Percentiles rank a stretch among this genome's conserved stretches.
phyloP scores from a whole-genome alignment of 2,888 invertebrate genomes.

The Hetaerina titia region DNA sequence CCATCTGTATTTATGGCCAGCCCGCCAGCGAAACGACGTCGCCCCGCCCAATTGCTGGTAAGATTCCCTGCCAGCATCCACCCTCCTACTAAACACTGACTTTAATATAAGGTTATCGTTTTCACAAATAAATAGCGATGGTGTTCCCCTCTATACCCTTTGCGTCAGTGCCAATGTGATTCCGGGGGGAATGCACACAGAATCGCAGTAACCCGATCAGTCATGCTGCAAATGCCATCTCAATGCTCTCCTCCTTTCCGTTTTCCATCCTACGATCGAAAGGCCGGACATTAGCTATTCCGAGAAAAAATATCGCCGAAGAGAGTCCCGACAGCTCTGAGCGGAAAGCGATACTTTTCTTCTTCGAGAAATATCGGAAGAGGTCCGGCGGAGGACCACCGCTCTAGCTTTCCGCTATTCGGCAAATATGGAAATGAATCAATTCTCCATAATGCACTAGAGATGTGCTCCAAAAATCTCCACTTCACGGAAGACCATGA shows the following conservation, averaged over 20 bases:
- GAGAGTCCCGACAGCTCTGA: background rate
- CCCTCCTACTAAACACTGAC: background rate
- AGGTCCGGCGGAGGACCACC: background rate
- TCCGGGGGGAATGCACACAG: background rate
- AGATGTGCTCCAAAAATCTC: background rate
- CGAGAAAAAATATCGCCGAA: background rate
- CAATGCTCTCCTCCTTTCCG: background rate
- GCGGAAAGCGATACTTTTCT: background rate
- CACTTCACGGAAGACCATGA: background rate
- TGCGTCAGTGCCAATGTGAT: background rate
- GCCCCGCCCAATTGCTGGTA: conserved; percentile 1
- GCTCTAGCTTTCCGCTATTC: background rate
- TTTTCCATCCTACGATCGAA: background rate
- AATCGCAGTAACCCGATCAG: background rate
- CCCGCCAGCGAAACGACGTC: background rate
- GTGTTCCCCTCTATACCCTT: background rate
- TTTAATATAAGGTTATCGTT: background rate
- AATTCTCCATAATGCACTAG: background rate
- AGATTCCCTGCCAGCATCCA: conserved; percentile 10
- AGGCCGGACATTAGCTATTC: background rate
- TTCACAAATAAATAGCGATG: conserved; percentile 11
- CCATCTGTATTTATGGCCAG: background rate
- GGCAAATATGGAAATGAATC: background rate
- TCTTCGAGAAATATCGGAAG: background rate
- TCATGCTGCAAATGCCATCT: background rate